phyloP scores from a whole-genome alignment of 2,113 vertebrate genomes.

The Eclectus roratus region DNA sequence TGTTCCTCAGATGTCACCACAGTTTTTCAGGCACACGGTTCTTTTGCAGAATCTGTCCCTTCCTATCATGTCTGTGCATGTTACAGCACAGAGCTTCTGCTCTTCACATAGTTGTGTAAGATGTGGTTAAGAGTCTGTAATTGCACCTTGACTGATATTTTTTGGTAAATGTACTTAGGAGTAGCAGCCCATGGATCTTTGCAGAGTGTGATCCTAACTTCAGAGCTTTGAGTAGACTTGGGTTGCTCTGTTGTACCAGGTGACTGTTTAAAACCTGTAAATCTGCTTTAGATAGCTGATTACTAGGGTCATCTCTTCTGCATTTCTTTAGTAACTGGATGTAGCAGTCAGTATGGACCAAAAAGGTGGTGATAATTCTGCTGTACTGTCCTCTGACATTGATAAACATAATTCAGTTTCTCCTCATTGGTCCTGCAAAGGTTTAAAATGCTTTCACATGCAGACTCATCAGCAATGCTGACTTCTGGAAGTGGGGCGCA shows the following conservation, averaged over 20 bases:
- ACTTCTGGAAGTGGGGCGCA: neutral
- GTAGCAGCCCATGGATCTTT: neutral
- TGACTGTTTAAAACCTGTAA: neutral
- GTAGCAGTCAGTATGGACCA: neutral
- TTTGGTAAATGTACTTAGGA: neutral
- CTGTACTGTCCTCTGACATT: neutral
- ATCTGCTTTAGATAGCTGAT: neutral
- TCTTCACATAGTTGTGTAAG: neutral
- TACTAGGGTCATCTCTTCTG: neutral
- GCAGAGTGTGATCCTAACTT: neutral
- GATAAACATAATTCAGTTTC: neutral
- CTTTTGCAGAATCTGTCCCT: neutral
- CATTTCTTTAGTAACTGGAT: neutral
- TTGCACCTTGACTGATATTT: neutral
- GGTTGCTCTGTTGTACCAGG: neutral
- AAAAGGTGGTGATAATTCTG: neutral
- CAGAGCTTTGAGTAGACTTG: neutral
- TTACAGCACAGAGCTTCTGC: neutral
- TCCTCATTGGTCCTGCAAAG: neutral
- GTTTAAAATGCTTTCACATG: neutral
- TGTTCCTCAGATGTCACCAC: neutral
- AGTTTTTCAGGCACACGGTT: neutral
- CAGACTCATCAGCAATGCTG: neutral
- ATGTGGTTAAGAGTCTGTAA: neutral
- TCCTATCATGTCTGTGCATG: neutral